These are phyloP conservation scores for Sitophilus oryzae DNA, from an alignment of 1,140 invertebrate species.

Conservation along the genomic window DNA sequence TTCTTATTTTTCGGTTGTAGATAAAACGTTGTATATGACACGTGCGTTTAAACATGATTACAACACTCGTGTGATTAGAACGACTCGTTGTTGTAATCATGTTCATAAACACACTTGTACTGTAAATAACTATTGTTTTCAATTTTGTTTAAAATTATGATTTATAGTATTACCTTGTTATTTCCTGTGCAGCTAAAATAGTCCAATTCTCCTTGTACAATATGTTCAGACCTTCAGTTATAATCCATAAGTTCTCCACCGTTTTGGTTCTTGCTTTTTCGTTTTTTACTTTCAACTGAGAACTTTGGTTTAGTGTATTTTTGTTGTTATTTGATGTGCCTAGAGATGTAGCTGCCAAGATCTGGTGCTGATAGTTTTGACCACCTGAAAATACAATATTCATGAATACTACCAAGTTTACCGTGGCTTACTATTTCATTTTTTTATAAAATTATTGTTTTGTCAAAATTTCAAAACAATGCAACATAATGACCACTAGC, in stretches of 20 bases:
- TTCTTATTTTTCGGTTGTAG: no score
- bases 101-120: no score
- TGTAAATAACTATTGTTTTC: no score
- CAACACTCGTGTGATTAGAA: no score
- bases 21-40: no score
- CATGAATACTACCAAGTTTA: no score
- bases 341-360: slow-evolving; percentile 38
- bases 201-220: slow-evolving; percentile 95
- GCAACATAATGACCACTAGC: no score
- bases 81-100: no score
- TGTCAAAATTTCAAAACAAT: no score
- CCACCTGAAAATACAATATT: slow-evolving; percentile 23
- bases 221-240: slow-evolving; percentile 88
- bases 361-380: slow-evolving; percentile 33
- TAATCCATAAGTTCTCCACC: slow-evolving; percentile 89
- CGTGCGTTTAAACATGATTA: no score
- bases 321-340: slow-evolving; percentile 21
- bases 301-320: slow-evolving; percentile 33
- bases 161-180: slow-evolving; percentile 56
- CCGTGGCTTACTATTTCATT: no score
- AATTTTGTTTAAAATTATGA: background rate
- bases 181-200: slow-evolving; percentile 74
- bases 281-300: slow-evolving; percentile 42
- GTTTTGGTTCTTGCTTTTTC: slow-evolving; percentile 65
- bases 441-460: no score